These are phyloP conservation scores for Trematomus loennbergii DNA, from an alignment of 2,113 vertebrate species.

Conservation along the genomic window DNA sequence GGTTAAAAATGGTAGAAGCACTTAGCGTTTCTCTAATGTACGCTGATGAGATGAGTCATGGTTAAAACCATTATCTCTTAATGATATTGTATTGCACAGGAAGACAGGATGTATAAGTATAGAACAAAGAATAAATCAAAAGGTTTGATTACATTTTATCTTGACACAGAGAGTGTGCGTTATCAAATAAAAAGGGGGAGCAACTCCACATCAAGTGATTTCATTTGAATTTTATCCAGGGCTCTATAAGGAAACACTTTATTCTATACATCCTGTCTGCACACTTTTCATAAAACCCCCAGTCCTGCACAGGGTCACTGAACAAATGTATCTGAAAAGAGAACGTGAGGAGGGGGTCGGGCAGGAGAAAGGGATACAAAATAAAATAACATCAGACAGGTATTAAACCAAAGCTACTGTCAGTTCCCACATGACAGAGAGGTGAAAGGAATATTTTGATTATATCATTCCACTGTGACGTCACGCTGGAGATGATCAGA, in stretches of 20 bases:
- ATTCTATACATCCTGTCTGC: conserved; percentile 11
- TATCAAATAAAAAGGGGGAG: background rate
- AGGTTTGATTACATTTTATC: background rate
- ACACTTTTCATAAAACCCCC: conserved; percentile 28
- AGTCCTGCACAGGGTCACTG: conserved; percentile 48
- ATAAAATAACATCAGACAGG: conserved; percentile 39
- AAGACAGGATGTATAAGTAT: background rate
- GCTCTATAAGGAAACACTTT: conserved; percentile 8
- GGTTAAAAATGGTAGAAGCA: background rate
- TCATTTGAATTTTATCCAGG: background rate
- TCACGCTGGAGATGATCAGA: conserved; percentile 50
- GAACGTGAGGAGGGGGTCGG: conserved; percentile 10
- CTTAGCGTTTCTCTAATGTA: conserved; percentile 27
- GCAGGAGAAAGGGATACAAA: conserved; percentile 8
- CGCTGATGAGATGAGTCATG: conserved; percentile 46
- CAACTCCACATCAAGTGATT: background rate
- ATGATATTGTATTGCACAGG: conserved; percentile 21
- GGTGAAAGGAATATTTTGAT: conserved; percentile 55
- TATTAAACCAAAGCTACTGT: conserved; percentile 70
- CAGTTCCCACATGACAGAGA: conserved; percentile 64
- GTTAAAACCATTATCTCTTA: conserved; percentile 46
- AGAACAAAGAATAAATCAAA: background rate
- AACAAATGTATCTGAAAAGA: conserved; percentile 48
- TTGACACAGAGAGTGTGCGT: background rate
- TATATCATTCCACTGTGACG: conserved; percentile 55